Evolutionary conservation across 2,888 invertebrate species (phyloP), one percentile per base, ranked within the genome.

Genomic region (Dasypogon diadema): DNA sequence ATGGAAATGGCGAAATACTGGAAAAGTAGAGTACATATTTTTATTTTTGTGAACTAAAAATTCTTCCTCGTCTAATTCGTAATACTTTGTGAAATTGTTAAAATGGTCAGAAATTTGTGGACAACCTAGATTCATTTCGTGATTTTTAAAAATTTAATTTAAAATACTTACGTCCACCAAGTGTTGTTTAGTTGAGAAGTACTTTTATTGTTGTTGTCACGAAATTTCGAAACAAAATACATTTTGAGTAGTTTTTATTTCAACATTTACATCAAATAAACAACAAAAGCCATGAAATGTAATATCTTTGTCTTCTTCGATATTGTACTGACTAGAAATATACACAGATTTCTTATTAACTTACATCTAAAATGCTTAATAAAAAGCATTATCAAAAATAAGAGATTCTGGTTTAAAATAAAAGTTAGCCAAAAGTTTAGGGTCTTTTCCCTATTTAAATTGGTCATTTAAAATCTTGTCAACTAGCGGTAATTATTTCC

Each of bases 251-350:
- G 12, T 34, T 12, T 60, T 60, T 60, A 60, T 60, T 60, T 18
- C 6, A 60, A 60, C 60, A 22, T 22, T 24, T 48, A 65, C 65
- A 65, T 46, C 34, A 65, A 22, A 46, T 65, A 21, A 65, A 65
- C 65, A 65, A 65, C 24, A 46, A 65, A 65, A 65, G 65, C 65
- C 22, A 30, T 18, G 22, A 4, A 37, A 42, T 37, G 48, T 26
- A 65, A 46, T 65, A 24, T 21, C 22, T 37, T 37, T 21, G 34
- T 60, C 16, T 37, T 54, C 70, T 51, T 70, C 54, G 51, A 70
- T 51, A 51, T 70, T 30, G 6, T 54, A 70, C 34, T 70, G 70
- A 70, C 70, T 70, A 70, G 70, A 70, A 46, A 68, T 54, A 70
- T 70, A 18, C 30, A 51, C 5, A 70, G 12, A 54, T 8, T 3